Percentiles rank a stretch among this genome's conserved stretches.
Conservation (phyloP, 2,113 vertebrate species). For the Anoplopoma fimbria region DNA sequence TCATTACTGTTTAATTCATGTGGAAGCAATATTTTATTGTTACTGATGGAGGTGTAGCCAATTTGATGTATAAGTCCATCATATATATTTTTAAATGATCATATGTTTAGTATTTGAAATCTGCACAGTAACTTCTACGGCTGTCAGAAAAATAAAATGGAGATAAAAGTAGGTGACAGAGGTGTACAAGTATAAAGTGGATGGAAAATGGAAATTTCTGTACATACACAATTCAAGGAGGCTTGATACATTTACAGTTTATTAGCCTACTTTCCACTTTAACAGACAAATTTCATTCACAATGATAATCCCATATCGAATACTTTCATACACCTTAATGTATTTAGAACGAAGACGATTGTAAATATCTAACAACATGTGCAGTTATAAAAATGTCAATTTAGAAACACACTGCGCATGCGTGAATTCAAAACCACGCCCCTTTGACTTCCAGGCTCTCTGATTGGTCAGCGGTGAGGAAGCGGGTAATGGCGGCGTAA, state of each 20-base stretch:
- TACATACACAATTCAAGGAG: neutral
- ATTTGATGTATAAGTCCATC: neutral
- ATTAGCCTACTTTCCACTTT: neutral
- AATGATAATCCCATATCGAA: neutral
- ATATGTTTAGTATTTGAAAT: neutral
- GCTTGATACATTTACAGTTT: neutral
- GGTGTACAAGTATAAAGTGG: neutral
- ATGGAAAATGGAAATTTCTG: neutral
- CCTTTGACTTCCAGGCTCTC: neutral
- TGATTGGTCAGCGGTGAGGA: slow-evolving; percentile 68
- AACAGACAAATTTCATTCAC: too few relatives aligned
- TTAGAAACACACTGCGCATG: slow-evolving; percentile 47
- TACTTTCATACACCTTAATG: neutral
- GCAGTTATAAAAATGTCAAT: neutral
- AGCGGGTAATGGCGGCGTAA: slow-evolving; percentile 75
- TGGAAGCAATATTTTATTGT: neutral
- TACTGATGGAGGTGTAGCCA: neutral
- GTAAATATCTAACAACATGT: neutral
- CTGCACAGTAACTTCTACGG: neutral
- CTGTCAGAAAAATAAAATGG: neutral
- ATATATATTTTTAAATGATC: neutral
- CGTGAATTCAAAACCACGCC: neutral
- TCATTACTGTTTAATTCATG: neutral
- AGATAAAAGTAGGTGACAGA: neutral
- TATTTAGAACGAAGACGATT: neutral